Evolutionary conservation across 2,113 vertebrate genomes (phyloP).

Genomic region (Arvicanthis niloticus): DNA sequence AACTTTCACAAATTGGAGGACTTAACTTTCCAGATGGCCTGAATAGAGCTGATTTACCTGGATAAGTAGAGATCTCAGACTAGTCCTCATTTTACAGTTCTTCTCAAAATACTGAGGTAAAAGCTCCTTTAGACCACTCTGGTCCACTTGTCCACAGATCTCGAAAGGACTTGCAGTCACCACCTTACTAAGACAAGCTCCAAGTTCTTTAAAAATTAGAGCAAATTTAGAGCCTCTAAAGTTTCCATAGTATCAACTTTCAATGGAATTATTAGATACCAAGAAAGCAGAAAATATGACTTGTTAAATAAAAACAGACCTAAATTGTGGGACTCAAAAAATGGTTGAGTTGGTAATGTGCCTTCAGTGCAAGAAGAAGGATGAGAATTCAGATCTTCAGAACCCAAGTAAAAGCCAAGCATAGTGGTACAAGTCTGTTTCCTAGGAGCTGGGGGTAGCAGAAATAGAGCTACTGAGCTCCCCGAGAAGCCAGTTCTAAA

Average conservation of each 20-base stretch:
- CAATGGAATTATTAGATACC: background rate
- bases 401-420: background rate
- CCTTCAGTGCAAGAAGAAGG: background rate
- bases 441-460: background rate
- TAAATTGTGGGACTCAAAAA: background rate
- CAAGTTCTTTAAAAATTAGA: background rate
- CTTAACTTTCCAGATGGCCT: background rate
- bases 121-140: background rate
- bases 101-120: background rate
- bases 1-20: background rate
- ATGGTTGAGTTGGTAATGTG: background rate
- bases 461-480: background rate
- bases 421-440: background rate
- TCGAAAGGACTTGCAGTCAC: background rate
- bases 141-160: background rate
- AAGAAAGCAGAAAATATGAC: background rate
- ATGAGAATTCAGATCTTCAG: background rate
- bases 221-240: background rate
- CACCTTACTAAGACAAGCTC: background rate
- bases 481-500: background rate
- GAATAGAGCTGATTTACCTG: background rate
- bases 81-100: background rate
- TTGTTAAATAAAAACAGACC: background rate
- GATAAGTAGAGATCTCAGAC: background rate
- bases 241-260: background rate